Evolutionary conservation across 1,140 invertebrate species (phyloP).

Genomic region (Drosophila miranda): DNA sequence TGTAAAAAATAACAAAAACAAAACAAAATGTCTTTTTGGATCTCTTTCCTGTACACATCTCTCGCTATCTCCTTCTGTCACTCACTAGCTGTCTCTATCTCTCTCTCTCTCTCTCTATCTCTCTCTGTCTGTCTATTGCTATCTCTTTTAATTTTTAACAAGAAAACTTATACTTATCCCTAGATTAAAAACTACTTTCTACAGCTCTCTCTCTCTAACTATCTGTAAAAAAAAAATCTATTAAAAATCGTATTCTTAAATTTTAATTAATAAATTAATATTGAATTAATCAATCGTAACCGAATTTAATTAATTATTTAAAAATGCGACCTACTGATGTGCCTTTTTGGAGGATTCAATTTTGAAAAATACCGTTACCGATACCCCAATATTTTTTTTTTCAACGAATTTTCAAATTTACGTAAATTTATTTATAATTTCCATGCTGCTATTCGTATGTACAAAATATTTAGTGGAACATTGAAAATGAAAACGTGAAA

Average conservation of each 20-base stretch:
- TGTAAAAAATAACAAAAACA: constrained; percentile 61
- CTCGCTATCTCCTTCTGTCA: constrained; percentile 24
- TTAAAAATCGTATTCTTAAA: constrained; percentile 29
- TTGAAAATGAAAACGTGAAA: constrained; percentile 7
- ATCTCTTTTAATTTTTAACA: too few species aligned
- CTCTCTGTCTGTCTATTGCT: constrained; percentile 29
- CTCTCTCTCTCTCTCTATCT: constrained; percentile 28
- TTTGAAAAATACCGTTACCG: too few species aligned
- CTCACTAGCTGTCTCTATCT: constrained; percentile 17
- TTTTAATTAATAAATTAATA: constrained; percentile 27
- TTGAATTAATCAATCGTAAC: constrained; percentile 12
- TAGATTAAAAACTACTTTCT: constrained; percentile 18
- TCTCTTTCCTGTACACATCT: constrained; percentile 59
- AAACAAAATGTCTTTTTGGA: constrained; percentile 80
- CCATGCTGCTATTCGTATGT: too few species aligned
- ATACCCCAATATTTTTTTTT: too few species aligned
- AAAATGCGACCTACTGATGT: too few species aligned
- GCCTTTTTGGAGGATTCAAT: too few species aligned
- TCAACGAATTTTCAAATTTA: too few species aligned
- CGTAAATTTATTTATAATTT: too few species aligned
- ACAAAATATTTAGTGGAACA: constrained; percentile 8
- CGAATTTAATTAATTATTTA: constrained; percentile 15
- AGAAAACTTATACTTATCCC: constrained; percentile 12
- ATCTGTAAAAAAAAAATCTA: constrained; percentile 30
- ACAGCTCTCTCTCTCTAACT: constrained; percentile 12